A percentile compares a stretch with the other conserved stretches of the same genome.
phyloP scores from a whole-genome alignment of 2,888 invertebrate genomes.

The Myopa testacea region DNA sequence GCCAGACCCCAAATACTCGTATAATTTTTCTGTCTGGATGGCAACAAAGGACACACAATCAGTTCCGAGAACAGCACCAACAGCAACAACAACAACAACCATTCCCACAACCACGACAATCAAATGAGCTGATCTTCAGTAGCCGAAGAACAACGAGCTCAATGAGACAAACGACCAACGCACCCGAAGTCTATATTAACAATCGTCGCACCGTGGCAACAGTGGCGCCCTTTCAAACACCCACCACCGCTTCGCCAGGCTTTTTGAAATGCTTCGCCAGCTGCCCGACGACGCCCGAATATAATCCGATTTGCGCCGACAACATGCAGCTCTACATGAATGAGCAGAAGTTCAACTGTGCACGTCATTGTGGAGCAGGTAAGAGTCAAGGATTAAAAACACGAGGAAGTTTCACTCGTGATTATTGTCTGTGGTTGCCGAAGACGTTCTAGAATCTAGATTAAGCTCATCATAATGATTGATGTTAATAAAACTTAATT shows the following conservation, averaged over 20 bases:
- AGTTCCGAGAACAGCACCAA: background rate
- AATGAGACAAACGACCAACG: background rate
- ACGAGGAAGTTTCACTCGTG: background rate
- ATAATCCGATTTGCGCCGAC: slow-evolving; percentile 66
- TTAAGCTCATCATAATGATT: no score
- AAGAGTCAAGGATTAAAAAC: slow-evolving; percentile 44
- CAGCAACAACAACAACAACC: slow-evolving; percentile 1
- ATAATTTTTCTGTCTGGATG: background rate
- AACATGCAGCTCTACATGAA: slow-evolving; percentile 61
- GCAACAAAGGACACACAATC: slow-evolving; percentile 18
- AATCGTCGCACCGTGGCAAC: slow-evolving; percentile 53
- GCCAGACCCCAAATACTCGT: background rate
- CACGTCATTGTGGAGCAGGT: slow-evolving; percentile 64
- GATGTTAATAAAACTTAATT: no score
- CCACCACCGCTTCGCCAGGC: slow-evolving; percentile 51
- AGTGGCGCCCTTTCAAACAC: slow-evolving; percentile 53
- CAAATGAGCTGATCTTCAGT: background rate
- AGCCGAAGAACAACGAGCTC: background rate
- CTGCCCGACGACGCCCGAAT: slow-evolving; percentile 65
- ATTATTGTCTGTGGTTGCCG: no score
- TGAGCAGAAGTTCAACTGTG: slow-evolving; percentile 63
- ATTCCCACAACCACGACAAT: slow-evolving; percentile 18
- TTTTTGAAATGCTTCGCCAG: slow-evolving; percentile 58
- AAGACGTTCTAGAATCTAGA: no score
- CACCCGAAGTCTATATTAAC: slow-evolving; percentile 55